These are phyloP conservation scores for Pegea sp. DNA, from an alignment of 23 tunicate genomes.

Conservation along the genomic window DNA sequence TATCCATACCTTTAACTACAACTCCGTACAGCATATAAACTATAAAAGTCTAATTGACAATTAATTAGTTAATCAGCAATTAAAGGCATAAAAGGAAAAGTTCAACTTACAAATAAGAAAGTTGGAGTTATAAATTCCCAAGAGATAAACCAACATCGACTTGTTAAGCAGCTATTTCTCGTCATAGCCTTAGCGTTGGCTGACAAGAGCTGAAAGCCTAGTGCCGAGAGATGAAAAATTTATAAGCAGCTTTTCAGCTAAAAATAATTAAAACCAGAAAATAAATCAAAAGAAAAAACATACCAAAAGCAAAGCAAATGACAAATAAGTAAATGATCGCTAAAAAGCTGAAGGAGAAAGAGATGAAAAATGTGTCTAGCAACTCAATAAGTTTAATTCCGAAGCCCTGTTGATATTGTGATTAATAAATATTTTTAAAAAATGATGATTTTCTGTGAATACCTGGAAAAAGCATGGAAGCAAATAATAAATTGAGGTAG, in stretches of 20 bases:
- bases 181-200: constrained; percentile 90
- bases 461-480: constrained; percentile 28
- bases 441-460: not conserved
- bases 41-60: no score
- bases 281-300: no score
- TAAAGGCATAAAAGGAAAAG: no score
- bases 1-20: no score
- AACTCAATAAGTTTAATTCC: constrained; percentile 47
- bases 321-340: constrained; percentile 29
- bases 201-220: constrained; percentile 40
- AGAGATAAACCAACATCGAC: constrained; percentile 53
- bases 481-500: constrained; percentile 12
- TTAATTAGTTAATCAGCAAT: no score
- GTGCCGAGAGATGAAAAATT: not conserved
- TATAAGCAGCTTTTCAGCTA: not conserved
- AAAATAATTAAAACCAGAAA: no score
- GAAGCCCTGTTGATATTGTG: constrained; percentile 12
- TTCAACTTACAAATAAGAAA: constrained; percentile 42
- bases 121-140: constrained; percentile 70
- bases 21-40: no score
- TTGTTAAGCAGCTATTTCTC: constrained; percentile 42
- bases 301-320: constrained; percentile 52
- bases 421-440: not conserved
- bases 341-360: constrained; percentile 29
- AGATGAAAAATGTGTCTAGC: constrained; percentile 43